Evolutionary conservation across 2,113 vertebrate genomes (phyloP), one percentile per base, ranked within the genome.

Genomic region (Pseudorectes ferrugineus): DNA sequence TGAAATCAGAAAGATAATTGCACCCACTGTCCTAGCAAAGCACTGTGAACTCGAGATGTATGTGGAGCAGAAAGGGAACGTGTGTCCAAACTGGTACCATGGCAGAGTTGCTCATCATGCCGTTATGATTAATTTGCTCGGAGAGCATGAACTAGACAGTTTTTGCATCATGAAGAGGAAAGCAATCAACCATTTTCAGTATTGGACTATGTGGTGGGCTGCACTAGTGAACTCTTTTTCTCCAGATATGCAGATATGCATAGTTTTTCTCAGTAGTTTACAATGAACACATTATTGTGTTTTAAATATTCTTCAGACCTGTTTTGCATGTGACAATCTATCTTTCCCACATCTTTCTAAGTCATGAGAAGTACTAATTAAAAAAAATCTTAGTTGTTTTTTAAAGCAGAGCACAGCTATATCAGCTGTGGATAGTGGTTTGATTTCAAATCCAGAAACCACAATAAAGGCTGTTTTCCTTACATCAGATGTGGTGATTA

Each of bases 401-500:
- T 93, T 51, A 22, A 90, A 68, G 17, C 49, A 38, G 49, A 90
- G 55, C 57, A 45, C 19, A 61, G 46, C 74, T 91, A 70, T 80
- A 78, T 92, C 72, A 85, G 63, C 66, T 92, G 75, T 83, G 77
- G 78, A 91, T 91, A 17, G 33, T 65, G 46, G 73, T 84, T 93
- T 95, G 67, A 82, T 93, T 97, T 96, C 79, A 88, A 82, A 86
- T 87, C 85, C 75, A 95, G 85, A 93, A 96, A 89, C 95, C 81
- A 79, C 73, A 97, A 89, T 62, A 95, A 91, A 96, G 77, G 58
- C 61, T 90, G 83, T 82, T 96, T 96, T 95, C 82, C 36, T 86
- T 89, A 74, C 66, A 83, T 94, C 94, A 95, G 79, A 94, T 95
- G 87, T 90, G 81, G 71, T 97, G 96, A 97, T 96, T 97, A 97